Evolutionary conservation across 2,113 vertebrate genomes (phyloP), one percentile per base, ranked within the genome.

Genomic region (Apistogramma diplotaenia): DNA sequence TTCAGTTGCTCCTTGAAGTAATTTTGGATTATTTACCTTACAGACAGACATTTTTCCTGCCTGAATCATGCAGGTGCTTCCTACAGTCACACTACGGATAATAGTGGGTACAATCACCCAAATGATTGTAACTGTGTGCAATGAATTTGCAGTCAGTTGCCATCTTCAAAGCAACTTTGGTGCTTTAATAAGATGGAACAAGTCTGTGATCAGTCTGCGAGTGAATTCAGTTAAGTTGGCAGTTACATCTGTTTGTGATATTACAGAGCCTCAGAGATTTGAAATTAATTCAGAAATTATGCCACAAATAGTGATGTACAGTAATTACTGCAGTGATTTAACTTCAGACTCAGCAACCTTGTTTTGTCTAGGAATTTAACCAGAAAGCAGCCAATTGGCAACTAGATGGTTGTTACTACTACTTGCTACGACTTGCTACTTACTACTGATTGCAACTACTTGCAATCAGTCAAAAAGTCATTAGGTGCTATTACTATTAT

Each of bases 81-180:
- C 5, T 18, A 12, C 15, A 49, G 43, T 18, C 43, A 46, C 43
- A 15, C 12, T 15, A 5, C 5, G 40, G 40, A 46, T 3, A 40
- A 40, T 35, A 43, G n/a, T 40, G n/a, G 35, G 21, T n/a, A 43
- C 35, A 16, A 65, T 35, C 35, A 65, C 61, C 35, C 15, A 0
- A 43, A 2, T 65, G 16, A 43, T 25, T 43, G 35, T 2, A 46
- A 6, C 13, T 43, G 35, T 25, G 40, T 43, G 35, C 35, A 0
- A 4, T 25, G 5, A 43, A 25, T 1, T 0, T 40, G 35, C 21
- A 9, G 13, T 8, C 59, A 61, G 19, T n/a, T 61, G 31, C 31
- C 18, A 35, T 3, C 16, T 59, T 8, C 15, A 31, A 31, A 58
- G 15, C 27, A 18, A 31, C 57, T 59, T 59, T 59, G 27, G 35